phyloP scores from a whole-genome alignment of 2,113 vertebrate species.

The Ammodytes marinus region DNA sequence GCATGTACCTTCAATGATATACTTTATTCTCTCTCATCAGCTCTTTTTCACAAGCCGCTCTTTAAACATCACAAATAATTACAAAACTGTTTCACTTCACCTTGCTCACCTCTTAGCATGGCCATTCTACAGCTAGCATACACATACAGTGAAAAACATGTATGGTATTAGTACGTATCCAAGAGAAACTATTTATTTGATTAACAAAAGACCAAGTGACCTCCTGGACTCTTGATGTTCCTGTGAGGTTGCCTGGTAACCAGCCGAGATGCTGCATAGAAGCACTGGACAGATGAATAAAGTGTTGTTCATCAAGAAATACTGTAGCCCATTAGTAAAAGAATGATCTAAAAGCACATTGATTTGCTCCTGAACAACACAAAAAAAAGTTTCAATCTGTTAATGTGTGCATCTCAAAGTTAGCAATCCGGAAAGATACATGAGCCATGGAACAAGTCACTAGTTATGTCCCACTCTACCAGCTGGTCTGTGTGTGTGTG shows the following conservation, averaged over 20 bases:
- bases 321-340: no score
- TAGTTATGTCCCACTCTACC: conserved; percentile 70
- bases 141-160: background rate
- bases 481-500: conserved; percentile 55
- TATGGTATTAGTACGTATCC: background rate
- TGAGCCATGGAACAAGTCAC: conserved; percentile 56
- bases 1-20: background rate
- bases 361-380: no score
- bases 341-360: no score
- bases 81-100: background rate
- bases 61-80: no score
- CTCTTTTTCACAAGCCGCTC: no score
- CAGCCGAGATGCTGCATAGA: no score
- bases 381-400: no score
- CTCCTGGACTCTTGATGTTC: background rate
- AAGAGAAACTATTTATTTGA: background rate
- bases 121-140: background rate
- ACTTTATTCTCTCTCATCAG: background rate
- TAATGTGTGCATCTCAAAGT: conserved; percentile 19
- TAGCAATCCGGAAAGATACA: conserved; percentile 31
- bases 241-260: no score
- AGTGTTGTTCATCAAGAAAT: background rate
- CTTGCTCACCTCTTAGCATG: background rate
- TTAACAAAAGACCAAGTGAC: background rate
- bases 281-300: no score